Base-by-base conservation (phyloP, 2,797 vertebrate genomes). In the Pseudochirops corinnae region DNA sequence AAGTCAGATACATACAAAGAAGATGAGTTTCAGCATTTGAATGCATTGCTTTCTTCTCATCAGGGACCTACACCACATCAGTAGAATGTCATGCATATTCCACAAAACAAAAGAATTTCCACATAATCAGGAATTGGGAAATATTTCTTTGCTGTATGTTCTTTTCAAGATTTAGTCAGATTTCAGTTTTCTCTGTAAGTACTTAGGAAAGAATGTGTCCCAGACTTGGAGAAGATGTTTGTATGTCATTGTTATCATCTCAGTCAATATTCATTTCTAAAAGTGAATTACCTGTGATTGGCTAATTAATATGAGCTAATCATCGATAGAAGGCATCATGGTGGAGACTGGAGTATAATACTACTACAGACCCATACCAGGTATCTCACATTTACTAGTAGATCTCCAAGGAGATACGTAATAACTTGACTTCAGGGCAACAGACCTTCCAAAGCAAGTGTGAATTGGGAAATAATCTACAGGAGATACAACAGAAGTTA, bases 311-410 rank as follows among this genome's bases (percentile, higher is more conserved):
- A 74, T 39, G n/a, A 24, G 24, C 6, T 21, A 74, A 74, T 39
- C 39, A 39, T 74, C n/a, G 24, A 39, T 74, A 39, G 18, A 74
- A 39, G 24, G 1, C 67, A 39, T 24, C n/a, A 46, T 46, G 21
- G 9, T 82, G 5, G 74, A 82, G 14, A 26, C 4, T 82, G 18
- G 18, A 82, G 9, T 24, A 46, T 82, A 82, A 24, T 46, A 24
- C 4, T 26, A 11, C 7, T 26, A 10, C 3, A 24, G 16, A 46
- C 0, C 6, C 39, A 46, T 26, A n/a, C 5, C 6, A 0, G 46
- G 21, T 26, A 82, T 7, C 7, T 82, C 39, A 46, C 33, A 74
- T 46, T 26, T 82, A 82, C 24, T 46, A 21, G 3, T 46, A 46
- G 7, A 82, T 46, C 21, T 46, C 74, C 12, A 9, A 46, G 39